A percentile compares a stretch with the other conserved stretches of the same genome.
phyloP scores from a whole-genome alignment of 2,797 vertebrate genomes.

The Coregonus sp. region DNA sequence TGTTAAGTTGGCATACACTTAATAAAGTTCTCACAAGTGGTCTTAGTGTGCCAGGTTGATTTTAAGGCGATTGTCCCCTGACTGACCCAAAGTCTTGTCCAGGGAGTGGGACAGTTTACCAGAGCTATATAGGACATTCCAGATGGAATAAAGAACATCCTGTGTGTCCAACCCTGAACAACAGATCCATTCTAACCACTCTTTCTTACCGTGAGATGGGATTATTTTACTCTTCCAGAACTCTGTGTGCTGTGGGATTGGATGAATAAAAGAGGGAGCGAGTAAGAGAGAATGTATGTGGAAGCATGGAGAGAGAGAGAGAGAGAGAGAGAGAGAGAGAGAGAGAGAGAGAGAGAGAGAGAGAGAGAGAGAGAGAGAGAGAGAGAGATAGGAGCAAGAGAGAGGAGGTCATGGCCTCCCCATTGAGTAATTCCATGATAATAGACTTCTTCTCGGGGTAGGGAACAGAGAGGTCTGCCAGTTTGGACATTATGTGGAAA shows the following conservation, averaged over 20 bases:
- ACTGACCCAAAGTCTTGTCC: conserved; percentile 37
- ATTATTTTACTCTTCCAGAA: conserved; percentile 48
- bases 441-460: conserved; percentile 26
- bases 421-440: conserved; percentile 47
- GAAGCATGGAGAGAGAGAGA: conserved; percentile 3
- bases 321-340: not conserved
- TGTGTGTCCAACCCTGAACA: conserved; percentile 40
- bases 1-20: conserved; percentile 19
- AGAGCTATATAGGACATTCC: conserved; percentile 45
- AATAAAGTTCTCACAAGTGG: conserved; percentile 40
- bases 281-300: not conserved
- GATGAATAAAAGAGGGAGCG: conserved; percentile 50
- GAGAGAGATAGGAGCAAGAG: conserved; percentile 20
- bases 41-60: conserved; percentile 42
- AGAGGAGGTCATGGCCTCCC: conserved; percentile 34
- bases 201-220: conserved; percentile 46
- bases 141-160: conserved; percentile 53
- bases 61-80: conserved; percentile 41
- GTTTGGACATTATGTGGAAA: conserved; percentile 33
- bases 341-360: too few relatives aligned
- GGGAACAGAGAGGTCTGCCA: conserved; percentile 35
- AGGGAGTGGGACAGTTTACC: conserved; percentile 46
- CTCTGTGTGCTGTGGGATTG: conserved; percentile 42
- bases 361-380: conserved; percentile 16
- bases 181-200: conserved; percentile 22